Evolutionary conservation across 2,888 invertebrate species (phyloP).

Genomic region (Mythimna vitellina): DNA sequence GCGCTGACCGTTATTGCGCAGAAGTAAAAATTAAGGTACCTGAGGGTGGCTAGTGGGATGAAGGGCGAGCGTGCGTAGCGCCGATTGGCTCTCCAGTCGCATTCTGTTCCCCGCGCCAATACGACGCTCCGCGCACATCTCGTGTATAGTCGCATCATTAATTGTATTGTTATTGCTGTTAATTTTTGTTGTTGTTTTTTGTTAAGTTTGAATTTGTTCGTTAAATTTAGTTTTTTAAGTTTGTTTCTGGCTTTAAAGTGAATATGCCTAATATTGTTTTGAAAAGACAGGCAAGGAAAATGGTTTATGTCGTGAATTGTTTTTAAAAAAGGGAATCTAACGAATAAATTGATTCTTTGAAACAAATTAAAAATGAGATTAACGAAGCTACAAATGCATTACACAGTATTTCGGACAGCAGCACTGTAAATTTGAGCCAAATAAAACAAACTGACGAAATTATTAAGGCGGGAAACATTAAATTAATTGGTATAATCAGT

Average conservation of each 20-base stretch:
- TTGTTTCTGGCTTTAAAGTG: neutral
- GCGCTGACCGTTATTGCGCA: conserved; percentile 11
- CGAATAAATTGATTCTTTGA: conserved; percentile 4
- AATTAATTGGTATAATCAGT: conserved; percentile 1
- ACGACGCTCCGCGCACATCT: neutral
- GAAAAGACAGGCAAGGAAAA: neutral
- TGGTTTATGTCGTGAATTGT: neutral
- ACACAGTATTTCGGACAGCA: neutral
- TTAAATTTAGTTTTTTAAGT: neutral
- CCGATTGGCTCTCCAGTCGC: neutral
- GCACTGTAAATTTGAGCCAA: conserved; percentile 6
- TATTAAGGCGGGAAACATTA: conserved; percentile 9
- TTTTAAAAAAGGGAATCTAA: neutral
- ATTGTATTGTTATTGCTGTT: too few relatives aligned
- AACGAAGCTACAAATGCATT: too few relatives aligned
- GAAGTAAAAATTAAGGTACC: conserved; percentile 2
- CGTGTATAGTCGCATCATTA: neutral
- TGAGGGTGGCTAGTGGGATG: neutral
- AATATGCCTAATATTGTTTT: neutral
- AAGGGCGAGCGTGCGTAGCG: conserved; percentile 2
- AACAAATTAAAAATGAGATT: neutral
- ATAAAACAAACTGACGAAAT: conserved; percentile 1
- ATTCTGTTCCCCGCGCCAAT: neutral
- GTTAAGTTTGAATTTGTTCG: neutral
- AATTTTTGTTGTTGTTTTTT: too few relatives aligned